Percentiles rank a stretch among this genome's conserved stretches.
These are phyloP conservation scores for pig (Sus scrofa) DNA, from an alignment of 2,113 vertebrate species.

Conservation along the genomic window DNA sequence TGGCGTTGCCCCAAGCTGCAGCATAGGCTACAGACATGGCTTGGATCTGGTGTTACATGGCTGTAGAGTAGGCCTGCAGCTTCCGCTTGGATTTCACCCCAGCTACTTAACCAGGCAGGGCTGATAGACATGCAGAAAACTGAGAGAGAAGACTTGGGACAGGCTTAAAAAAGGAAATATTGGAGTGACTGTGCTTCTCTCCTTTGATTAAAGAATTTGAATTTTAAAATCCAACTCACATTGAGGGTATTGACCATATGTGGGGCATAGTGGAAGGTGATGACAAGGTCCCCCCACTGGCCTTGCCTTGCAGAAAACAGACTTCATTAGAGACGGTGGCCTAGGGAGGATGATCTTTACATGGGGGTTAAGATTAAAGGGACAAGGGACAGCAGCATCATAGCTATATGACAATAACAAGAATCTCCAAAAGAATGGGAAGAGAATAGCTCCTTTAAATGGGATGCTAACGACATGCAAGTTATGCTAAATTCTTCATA, in stretches of 20 bases:
- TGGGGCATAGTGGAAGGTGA: neutral
- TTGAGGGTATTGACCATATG: neutral
- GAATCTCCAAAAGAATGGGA: neutral
- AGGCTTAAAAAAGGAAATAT: neutral
- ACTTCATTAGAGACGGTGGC: neutral
- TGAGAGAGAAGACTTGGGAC: neutral
- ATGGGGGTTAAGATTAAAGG: neutral
- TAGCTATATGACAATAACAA: neutral
- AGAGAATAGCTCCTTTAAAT: neutral
- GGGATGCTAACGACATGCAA: neutral
- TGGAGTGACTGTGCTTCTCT: neutral
- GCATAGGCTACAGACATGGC: no score
- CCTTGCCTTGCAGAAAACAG: neutral
- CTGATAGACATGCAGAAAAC: neutral
- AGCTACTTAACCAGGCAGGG: neutral
- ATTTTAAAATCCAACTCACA: neutral
- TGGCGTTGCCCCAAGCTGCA: no score
- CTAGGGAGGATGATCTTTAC: neutral
- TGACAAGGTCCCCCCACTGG: rapidly evolving
- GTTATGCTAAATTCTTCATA: neutral
- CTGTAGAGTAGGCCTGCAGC: no score
- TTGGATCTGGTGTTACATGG: no score
- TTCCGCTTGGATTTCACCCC: no score
- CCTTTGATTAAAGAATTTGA: neutral
- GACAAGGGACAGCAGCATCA: rapidly evolving